Evolutionary conservation across 30 jellyfish, hydroid and myxozoan species (phyloP).

Genomic region (Nemopilema nomurai): DNA sequence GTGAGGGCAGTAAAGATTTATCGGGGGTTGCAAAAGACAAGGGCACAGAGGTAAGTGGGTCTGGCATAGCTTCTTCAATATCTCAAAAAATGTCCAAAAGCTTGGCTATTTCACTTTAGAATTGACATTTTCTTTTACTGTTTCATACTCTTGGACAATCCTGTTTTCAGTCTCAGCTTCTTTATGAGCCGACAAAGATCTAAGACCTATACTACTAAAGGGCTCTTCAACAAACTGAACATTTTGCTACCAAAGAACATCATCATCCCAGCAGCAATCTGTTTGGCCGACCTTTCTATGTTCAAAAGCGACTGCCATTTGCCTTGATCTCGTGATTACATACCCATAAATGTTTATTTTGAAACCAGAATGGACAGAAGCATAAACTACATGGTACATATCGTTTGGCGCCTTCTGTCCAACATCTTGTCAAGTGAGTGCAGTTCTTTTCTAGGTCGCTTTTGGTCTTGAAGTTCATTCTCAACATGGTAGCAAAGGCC

Average conservation of each 20-base stretch:
- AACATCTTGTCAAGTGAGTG: too few species aligned
- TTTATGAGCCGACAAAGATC: slow-evolving; percentile 25
- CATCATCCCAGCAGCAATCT: not conserved
- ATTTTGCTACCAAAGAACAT: slow-evolving; percentile 31
- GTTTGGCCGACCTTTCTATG: slow-evolving; percentile 14
- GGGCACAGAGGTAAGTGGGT: slow-evolving; percentile 43
- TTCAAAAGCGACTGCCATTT: too few species aligned
- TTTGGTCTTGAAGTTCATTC: too few species aligned
- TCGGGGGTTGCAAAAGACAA: slow-evolving; percentile 25
- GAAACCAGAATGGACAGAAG: too few species aligned
- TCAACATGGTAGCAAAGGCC: too few species aligned
- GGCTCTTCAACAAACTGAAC: slow-evolving; percentile 12
- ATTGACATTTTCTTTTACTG: slow-evolving; percentile 10
- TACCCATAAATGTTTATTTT: too few species aligned
- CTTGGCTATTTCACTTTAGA: slow-evolving; percentile 49
- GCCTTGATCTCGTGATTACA: too few species aligned
- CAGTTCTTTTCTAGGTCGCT: too few species aligned
- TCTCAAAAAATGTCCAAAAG: slow-evolving; percentile 28
- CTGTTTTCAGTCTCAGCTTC: slow-evolving; percentile 39
- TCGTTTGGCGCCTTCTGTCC: too few species aligned
- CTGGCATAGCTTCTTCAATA: slow-evolving; percentile 29
- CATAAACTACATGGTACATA: too few species aligned
- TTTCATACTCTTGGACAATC: slow-evolving; percentile 13
- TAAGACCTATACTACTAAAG: slow-evolving; percentile 12
- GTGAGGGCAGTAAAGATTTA: not conserved